Percentiles rank a stretch among this genome's conserved stretches.
Conservation (phyloP, 2,113 vertebrate species). For the Phrynosoma blainvillii region DNA sequence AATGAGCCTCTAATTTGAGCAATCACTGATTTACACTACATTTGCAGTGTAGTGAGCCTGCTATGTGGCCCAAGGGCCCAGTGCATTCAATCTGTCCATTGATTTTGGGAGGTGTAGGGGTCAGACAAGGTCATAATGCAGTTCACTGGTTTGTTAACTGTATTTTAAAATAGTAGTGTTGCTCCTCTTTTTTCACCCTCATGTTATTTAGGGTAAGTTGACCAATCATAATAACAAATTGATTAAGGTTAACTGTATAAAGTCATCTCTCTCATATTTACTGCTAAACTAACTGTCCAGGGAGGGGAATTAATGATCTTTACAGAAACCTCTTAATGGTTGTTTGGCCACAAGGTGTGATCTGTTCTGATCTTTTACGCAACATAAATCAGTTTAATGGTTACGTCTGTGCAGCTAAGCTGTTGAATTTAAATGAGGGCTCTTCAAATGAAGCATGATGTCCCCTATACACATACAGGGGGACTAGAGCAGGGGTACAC, state of each 20-base stretch:
- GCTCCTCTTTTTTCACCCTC: conserved; percentile 41
- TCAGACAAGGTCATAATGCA: conserved; percentile 45
- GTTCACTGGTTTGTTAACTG: conserved; percentile 11
- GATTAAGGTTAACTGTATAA: conserved; percentile 75
- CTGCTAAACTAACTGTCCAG: conserved; percentile 73
- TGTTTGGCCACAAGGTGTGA: conserved; percentile 75
- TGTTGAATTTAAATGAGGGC: conserved; percentile 74
- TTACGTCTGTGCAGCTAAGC: conserved; percentile 73
- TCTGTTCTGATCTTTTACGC: conserved; percentile 75
- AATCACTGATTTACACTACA: neutral
- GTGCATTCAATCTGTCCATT: conserved; percentile 7
- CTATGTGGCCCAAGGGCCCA: conserved; percentile 17
- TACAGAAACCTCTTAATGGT: conserved; percentile 75
- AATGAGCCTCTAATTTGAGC: neutral
- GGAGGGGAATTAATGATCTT: conserved; percentile 77
- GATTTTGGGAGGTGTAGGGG: conserved; percentile 9
- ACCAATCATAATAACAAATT: conserved; percentile 75
- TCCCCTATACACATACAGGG: conserved; percentile 43
- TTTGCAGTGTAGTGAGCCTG: neutral
- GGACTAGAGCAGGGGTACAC: conserved; percentile 73
- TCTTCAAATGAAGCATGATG: conserved; percentile 73
- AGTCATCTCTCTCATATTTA: conserved; percentile 73
- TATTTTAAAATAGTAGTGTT: conserved; percentile 25
- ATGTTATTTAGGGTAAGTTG: conserved; percentile 65
- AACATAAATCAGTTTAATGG: conserved; percentile 77